Conservation (phyloP, 2,113 vertebrate genomes). For the Telmatochromis bifrenatus region DNA sequence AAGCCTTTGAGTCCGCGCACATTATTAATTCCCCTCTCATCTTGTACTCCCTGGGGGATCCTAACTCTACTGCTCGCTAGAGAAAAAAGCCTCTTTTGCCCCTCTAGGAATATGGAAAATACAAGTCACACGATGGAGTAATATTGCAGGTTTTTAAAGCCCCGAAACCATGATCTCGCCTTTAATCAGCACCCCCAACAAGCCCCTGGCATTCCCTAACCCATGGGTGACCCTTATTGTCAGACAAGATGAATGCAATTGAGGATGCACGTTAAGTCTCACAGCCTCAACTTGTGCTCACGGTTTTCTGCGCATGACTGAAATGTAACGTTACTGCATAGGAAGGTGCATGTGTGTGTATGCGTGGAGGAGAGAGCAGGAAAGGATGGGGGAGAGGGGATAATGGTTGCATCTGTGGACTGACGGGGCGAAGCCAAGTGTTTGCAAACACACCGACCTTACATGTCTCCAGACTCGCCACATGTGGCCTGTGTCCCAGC, state of each 20-base stretch:
- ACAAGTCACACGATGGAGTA: neutral
- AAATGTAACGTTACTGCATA: neutral
- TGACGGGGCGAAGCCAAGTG: neutral
- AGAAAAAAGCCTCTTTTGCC: constrained; percentile 35
- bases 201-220: neutral
- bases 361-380: neutral
- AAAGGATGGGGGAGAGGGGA: neutral
- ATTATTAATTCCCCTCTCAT: constrained; percentile 65
- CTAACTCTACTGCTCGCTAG: constrained; percentile 10
- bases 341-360: neutral
- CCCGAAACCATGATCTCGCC: neutral
- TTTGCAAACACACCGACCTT: constrained; percentile 26
- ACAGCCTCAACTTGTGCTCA: neutral
- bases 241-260: neutral
- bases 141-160: constrained; percentile 1
- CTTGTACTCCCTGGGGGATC: constrained; percentile 35
- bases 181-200: neutral
- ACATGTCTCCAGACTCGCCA: neutral
- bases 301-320: neutral
- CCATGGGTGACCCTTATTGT: constrained; percentile 3
- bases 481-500: constrained; percentile 29
- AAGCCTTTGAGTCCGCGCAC: constrained; percentile 46
- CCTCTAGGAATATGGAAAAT: constrained; percentile 29
- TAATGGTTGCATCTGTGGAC: neutral
- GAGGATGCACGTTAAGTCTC: neutral